Base-by-base conservation (phyloP, 2,113 vertebrate genomes). In the Mionectes macconnelli region DNA sequence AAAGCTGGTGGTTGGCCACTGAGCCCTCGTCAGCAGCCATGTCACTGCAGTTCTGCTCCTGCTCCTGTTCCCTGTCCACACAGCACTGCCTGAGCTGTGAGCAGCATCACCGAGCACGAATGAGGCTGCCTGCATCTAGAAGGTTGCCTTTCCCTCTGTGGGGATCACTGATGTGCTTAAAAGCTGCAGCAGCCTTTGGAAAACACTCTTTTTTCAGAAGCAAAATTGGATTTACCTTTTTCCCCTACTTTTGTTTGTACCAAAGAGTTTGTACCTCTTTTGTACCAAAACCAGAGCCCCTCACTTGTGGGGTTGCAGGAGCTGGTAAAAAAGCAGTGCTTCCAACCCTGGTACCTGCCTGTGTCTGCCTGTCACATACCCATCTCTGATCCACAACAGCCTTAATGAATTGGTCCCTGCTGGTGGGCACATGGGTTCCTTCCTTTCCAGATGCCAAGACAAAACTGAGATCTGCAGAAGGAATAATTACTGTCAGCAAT, bases 291-390 rank as follows among this genome's bases (percentile, higher is more conserved):
- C 7, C 42, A 72, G 45, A 52, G 33, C 6, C 13, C 7, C 24
- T 81, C 37, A 56, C 18, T 23, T 0, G 0, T 33, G 12, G 19
- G 9, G 40, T 30, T 27, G 31, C 40, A n/a, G 8, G 27, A 69
- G 62, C 31, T 68, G 55, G 57, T 14, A 21, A 45, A 63, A 82
- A 22, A 60, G 6, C 21, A 64, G 12, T 17, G 44, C 19, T 77
- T 56, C 35, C 1, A 0, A 22, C 11, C 13, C 33, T 40, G n/a
- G 8, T 7, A 39, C n/a, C 42, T 42, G 27, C 50, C 37, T 83
- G 67, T 77, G 74, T 14, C 31, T 85, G 53, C 73, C 57, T 37
- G 40, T 57, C 39, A 49, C 1, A 0, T 9, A 17, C 50, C 62
- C 53, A 10, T 28, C 30, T 67, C 76, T 86, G 55, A 77, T 47